A percentile compares a stretch with the other conserved stretches of the same genome.
Evolutionary conservation across 2,797 vertebrate genomes (phyloP).

Genomic region (Thamnophis elegans): DNA sequence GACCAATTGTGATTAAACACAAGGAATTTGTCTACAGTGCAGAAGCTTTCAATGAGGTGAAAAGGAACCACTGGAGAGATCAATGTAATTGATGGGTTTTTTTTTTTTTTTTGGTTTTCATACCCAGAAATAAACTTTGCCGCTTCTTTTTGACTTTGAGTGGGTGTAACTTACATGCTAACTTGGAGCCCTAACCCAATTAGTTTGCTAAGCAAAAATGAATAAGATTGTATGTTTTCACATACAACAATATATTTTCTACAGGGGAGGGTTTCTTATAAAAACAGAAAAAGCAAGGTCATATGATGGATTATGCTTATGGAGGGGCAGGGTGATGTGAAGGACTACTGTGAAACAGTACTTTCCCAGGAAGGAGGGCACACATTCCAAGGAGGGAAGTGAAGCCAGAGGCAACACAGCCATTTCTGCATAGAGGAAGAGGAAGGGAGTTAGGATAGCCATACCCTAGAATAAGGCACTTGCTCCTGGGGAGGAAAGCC

Average conservation of each 20-base stretch:
- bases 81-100: not conserved
- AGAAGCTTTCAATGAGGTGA: not conserved
- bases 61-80: not conserved
- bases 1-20: not conserved
- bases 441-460: not conserved
- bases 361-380: not conserved
- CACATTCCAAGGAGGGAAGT: not conserved
- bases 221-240: fast-evolving
- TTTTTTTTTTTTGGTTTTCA: not conserved
- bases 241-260: constrained; percentile 39
- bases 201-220: not conserved
- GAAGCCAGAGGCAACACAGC: not conserved
- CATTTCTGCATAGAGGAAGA: not conserved
- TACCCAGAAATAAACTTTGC: not conserved
- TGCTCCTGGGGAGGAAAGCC: no score
- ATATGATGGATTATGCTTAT: not conserved
- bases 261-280: constrained; percentile 30
- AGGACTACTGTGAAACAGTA: not conserved
- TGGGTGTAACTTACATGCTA: constrained; percentile 4
- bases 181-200: not conserved
- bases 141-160: not conserved
- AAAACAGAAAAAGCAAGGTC: not conserved
- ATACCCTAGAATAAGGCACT: not conserved
- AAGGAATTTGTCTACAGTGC: not conserved
- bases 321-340: not conserved